A percentile compares a stretch with the other conserved stretches of the same genome.
These are phyloP conservation scores for Rhinopomastus cyanomelas DNA, from an alignment of 2,113 vertebrate genomes.

Conservation along the genomic window DNA sequence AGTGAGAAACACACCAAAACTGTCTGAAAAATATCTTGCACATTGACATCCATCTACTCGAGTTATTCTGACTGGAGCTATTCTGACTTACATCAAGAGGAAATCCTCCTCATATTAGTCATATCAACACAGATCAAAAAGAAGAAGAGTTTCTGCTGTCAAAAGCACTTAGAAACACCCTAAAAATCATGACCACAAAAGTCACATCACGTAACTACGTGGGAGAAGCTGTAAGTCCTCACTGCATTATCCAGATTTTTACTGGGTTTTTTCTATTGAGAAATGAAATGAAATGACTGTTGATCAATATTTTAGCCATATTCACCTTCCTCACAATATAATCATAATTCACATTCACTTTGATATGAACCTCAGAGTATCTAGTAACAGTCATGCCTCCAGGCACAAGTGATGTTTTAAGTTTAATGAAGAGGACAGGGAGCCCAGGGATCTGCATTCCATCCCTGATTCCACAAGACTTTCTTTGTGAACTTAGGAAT, in stretches of 20 bases:
- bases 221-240: not conserved
- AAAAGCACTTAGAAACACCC: slow-evolving; percentile 20
- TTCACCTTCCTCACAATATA: not conserved
- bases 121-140: not conserved
- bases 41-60: not conserved
- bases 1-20: not conserved
- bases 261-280: not conserved
- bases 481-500: not conserved
- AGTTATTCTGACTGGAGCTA: not conserved
- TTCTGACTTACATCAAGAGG: not conserved
- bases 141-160: slow-evolving; percentile 1
- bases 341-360: not conserved
- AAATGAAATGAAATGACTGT: not conserved
- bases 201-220: not conserved
- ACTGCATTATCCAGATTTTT: not conserved
- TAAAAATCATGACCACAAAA: not conserved
- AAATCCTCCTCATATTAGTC: slow-evolving; percentile 10
- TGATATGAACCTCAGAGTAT: not conserved
- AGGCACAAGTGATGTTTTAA: not conserved
- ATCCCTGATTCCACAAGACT: not conserved
- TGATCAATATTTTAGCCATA: not conserved
- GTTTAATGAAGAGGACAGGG: not conserved
- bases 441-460: not conserved
- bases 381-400: not conserved
- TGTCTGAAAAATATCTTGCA: not conserved